These are phyloP conservation scores for Bombus sylvicola DNA, from an alignment of 1,140 invertebrate species.

Conservation along the genomic window DNA sequence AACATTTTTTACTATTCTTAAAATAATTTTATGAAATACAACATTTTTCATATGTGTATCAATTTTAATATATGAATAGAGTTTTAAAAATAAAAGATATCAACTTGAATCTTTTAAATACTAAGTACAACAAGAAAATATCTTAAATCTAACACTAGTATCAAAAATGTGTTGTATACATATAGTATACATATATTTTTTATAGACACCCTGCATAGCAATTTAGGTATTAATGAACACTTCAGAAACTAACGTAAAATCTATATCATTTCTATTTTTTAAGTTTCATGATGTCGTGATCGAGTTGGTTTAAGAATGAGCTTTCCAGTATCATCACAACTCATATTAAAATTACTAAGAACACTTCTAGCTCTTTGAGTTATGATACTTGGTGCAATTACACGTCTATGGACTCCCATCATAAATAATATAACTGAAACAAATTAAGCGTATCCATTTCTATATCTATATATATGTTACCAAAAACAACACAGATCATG, in stretches of 20 bases:
- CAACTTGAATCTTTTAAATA: background rate
- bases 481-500: background rate
- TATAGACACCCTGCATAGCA: conserved; percentile 23
- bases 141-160: conserved; percentile 6
- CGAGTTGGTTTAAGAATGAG: conserved; percentile 91
- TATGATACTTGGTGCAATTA: conserved; percentile 98
- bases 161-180: conserved; percentile 19
- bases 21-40: background rate
- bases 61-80: conserved; percentile 1
- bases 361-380: conserved; percentile 94
- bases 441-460: conserved; percentile 18
- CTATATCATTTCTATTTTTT: conserved; percentile 33
- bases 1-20: background rate
- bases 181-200: conserved; percentile 25
- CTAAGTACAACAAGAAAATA: conserved; percentile 28
- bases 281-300: conserved; percentile 80
- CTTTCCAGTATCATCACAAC: conserved; percentile 97
- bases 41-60: background rate
- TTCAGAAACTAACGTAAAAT: conserved; percentile 23
- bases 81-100: background rate
- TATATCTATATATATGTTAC: too few species aligned
- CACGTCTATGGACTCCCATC: conserved; percentile 95
- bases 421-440: conserved; percentile 93
- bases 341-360: conserved; percentile 98
- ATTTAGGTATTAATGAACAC: conserved; percentile 33